Conservation (phyloP, 2,797 vertebrate genomes). For the Pantherophis vulpinus region DNA sequence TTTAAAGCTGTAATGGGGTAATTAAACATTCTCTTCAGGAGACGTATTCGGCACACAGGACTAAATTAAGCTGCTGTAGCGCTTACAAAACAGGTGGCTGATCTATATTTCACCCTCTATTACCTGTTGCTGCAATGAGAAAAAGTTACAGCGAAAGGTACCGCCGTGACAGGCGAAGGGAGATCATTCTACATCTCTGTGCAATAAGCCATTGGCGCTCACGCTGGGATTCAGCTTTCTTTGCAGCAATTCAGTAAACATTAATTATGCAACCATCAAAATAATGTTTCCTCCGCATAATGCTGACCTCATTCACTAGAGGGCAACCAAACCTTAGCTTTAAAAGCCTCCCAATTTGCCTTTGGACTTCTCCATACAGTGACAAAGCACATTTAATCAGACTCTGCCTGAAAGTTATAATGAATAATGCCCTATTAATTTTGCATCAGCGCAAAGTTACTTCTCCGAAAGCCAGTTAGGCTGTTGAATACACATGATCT, state of each 20-base stretch:
- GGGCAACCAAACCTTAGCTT: slow-evolving; percentile 76
- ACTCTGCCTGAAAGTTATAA: slow-evolving; percentile 55
- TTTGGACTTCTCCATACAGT: slow-evolving; percentile 62
- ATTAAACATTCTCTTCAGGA: slow-evolving; percentile 73
- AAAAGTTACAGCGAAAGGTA: slow-evolving; percentile 29
- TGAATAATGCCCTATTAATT: slow-evolving; percentile 60
- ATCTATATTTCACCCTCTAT: slow-evolving; percentile 62
- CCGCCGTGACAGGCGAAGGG: neutral
- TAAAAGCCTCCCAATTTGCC: slow-evolving; percentile 63
- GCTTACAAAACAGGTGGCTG: slow-evolving; percentile 62
- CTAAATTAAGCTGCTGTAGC: slow-evolving; percentile 62
- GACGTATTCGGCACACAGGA: slow-evolving; percentile 70
- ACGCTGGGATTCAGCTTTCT: slow-evolving; percentile 39
- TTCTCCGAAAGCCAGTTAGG: slow-evolving; percentile 44
- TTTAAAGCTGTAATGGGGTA: slow-evolving; percentile 64
- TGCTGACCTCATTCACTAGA: slow-evolving; percentile 82
- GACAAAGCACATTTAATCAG: slow-evolving; percentile 63
- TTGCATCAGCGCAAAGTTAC: slow-evolving; percentile 53
- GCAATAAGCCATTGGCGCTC: slow-evolving; percentile 46
- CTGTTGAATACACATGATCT: slow-evolving; percentile 25
- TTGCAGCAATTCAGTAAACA: slow-evolving; percentile 39
- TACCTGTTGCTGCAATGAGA: neutral
- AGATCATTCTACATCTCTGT: slow-evolving; percentile 15
- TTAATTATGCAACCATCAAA: slow-evolving; percentile 72
- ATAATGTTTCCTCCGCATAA: slow-evolving; percentile 67